Percentiles rank a stretch among this genome's conserved stretches.
These are phyloP conservation scores for Mesocricetus auratus DNA, from an alignment of 2,113 vertebrate species.

Conservation along the genomic window DNA sequence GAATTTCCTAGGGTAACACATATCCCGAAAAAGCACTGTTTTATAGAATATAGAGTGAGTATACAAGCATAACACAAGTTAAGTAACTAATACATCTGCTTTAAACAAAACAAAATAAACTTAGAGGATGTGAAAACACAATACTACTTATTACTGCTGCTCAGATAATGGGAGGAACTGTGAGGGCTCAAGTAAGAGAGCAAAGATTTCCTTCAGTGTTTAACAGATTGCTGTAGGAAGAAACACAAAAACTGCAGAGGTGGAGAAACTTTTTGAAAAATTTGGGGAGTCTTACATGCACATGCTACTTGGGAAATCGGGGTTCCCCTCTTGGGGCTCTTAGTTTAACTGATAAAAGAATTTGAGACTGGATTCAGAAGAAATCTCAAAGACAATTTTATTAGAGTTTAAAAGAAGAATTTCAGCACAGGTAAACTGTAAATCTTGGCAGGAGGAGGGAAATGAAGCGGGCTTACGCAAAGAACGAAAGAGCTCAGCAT, in stretches of 20 bases:
- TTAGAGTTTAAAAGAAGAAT: not conserved
- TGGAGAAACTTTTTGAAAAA: not conserved
- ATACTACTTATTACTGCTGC: not conserved
- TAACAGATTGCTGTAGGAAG: not conserved
- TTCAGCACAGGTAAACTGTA: not conserved
- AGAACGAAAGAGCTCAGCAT: not conserved
- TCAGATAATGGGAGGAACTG: slow-evolving; percentile 23
- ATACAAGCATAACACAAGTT: not conserved
- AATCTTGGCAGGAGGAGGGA: not conserved
- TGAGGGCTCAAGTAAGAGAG: slow-evolving; percentile 12
- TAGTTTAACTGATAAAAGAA: not conserved
- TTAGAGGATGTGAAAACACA: not conserved
- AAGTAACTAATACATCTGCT: not conserved
- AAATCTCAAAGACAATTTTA: not conserved
- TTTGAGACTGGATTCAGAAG: not conserved
- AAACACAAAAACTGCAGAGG: not conserved
- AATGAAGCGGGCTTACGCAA: not conserved
- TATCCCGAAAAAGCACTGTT: not conserved
- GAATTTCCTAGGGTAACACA: not conserved
- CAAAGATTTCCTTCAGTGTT: not conserved
- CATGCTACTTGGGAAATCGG: not conserved
- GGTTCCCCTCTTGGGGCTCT: not conserved
- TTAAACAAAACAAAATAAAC: slow-evolving; percentile 18
- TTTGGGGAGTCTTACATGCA: not conserved
- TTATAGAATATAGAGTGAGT: not conserved